phyloP scores from a whole-genome alignment of 2,888 invertebrate species.

The Nesidiocoris tenuis region DNA sequence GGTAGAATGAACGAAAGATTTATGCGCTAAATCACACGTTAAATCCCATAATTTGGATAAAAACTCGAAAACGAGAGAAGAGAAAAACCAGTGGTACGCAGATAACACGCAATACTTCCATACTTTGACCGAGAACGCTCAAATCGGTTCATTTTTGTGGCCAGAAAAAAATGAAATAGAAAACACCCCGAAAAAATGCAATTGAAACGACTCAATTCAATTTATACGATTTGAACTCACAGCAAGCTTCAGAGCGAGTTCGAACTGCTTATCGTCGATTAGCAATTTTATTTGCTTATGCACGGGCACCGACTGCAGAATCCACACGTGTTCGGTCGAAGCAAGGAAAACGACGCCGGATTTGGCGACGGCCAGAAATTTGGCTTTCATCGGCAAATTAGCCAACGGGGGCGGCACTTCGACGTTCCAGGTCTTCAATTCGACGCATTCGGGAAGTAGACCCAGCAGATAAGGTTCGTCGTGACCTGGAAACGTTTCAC shows the following conservation, averaged over 20 bases:
- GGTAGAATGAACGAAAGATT: too few relatives aligned
- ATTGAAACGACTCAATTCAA: too few relatives aligned
- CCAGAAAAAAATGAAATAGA: too few relatives aligned
- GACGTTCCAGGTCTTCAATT: conserved; percentile 72
- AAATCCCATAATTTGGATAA: too few relatives aligned
- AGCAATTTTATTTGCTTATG: conserved; percentile 80
- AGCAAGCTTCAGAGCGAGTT: conserved; percentile 85
- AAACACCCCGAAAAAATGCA: too few relatives aligned
- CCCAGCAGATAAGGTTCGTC: conserved; percentile 92
- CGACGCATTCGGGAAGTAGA: conserved; percentile 75
- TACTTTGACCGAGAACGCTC: too few relatives aligned
- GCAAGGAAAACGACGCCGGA: conserved; percentile 72
- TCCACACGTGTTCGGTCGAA: conserved; percentile 86
- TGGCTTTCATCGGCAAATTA: conserved; percentile 72
- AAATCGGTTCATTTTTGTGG: too few relatives aligned
- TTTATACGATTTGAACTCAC: conserved; percentile 65
- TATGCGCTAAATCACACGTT: too few relatives aligned
- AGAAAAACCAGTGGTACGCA: too few relatives aligned
- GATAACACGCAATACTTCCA: too few relatives aligned
- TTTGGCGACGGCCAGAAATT: conserved; percentile 59
- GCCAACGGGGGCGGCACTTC: conserved; percentile 81
- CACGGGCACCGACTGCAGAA: conserved; percentile 76
- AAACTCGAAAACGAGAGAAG: too few relatives aligned
- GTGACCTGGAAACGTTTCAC: conserved; percentile 72
- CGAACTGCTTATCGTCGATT: conserved; percentile 87